Conservation (phyloP, 1,140 invertebrate genomes). For the Proales similis region DNA sequence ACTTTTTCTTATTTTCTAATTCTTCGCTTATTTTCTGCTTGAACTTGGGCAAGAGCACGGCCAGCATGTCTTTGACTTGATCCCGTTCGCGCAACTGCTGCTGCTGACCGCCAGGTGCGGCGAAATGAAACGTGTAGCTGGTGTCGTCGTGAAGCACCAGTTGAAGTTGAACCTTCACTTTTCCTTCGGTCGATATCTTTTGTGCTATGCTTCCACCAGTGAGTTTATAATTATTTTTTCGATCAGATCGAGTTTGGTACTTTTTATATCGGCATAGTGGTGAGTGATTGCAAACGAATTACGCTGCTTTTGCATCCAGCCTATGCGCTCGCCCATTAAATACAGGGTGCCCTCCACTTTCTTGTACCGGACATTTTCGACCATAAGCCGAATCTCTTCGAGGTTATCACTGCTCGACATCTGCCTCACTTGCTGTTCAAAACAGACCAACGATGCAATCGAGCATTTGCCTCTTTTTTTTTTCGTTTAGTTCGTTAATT, state of each 20-base stretch:
- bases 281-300: slow-evolving; percentile 80
- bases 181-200: slow-evolving; percentile 95
- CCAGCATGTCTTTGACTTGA: slow-evolving; percentile 81
- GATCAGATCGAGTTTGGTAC: slow-evolving; percentile 57
- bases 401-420: slow-evolving; percentile 34
- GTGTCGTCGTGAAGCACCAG: slow-evolving; percentile 78
- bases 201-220: slow-evolving; percentile 64
- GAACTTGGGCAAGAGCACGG: slow-evolving; percentile 86
- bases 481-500: no score
- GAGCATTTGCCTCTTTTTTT: no score
- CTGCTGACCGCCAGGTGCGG: slow-evolving; percentile 71
- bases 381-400: slow-evolving; percentile 85
- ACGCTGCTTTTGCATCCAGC: slow-evolving; percentile 92
- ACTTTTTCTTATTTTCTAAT: slow-evolving; percentile 57
- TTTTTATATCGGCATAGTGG: slow-evolving; percentile 89
- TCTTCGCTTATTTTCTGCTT: slow-evolving; percentile 86
- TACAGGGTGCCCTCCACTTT: slow-evolving; percentile 91
- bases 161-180: slow-evolving; percentile 97
- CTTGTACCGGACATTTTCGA: slow-evolving; percentile 83
- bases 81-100: slow-evolving; percentile 81
- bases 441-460: no score
- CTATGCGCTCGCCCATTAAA: slow-evolving; percentile 85
- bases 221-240: slow-evolving; percentile 2
- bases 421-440: no score
- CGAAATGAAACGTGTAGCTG: slow-evolving; percentile 95